Evolutionary conservation across 2,113 vertebrate species (phyloP).

Genomic region (Helogale parvula): DNA sequence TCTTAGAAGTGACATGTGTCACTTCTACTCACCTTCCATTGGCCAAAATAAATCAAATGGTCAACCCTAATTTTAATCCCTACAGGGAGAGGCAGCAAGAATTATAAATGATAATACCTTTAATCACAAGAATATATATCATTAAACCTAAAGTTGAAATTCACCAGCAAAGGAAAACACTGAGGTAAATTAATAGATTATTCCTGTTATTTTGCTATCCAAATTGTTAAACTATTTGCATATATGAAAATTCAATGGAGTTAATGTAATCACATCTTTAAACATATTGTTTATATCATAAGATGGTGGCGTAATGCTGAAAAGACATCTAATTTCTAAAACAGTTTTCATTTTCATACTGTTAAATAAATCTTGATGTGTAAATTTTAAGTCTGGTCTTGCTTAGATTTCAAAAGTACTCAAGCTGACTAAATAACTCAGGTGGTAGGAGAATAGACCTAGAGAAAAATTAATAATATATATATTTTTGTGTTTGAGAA

Average conservation of each 20-base stretch:
- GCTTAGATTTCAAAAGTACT: not conserved
- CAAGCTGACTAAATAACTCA: not conserved
- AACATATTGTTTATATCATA: not conserved
- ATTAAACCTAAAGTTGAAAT: not conserved
- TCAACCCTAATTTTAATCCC: not conserved
- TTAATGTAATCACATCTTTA: not conserved
- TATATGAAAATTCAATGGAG: not conserved
- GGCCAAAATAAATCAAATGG: not conserved
- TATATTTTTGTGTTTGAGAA: not conserved
- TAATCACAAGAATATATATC: not conserved
- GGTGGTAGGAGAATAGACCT: not conserved
- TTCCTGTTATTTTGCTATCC: not conserved
- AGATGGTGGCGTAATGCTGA: not conserved
- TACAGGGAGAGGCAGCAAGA: not conserved
- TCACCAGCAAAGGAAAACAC: not conserved
- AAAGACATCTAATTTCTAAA: not conserved
- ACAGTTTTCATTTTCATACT: not conserved
- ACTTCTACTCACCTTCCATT: not conserved
- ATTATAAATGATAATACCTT: not conserved
- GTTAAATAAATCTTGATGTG: slow-evolving; percentile 1
- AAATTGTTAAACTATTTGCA: not conserved
- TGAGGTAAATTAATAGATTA: not conserved
- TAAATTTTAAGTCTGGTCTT: not conserved
- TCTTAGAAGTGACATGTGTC: not conserved
- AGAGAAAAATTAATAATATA: not conserved